Percentiles rank a stretch among this genome's conserved stretches.
Evolutionary conservation across 2,888 invertebrate genomes (phyloP).

Genomic region (Apotomis betuletana): DNA sequence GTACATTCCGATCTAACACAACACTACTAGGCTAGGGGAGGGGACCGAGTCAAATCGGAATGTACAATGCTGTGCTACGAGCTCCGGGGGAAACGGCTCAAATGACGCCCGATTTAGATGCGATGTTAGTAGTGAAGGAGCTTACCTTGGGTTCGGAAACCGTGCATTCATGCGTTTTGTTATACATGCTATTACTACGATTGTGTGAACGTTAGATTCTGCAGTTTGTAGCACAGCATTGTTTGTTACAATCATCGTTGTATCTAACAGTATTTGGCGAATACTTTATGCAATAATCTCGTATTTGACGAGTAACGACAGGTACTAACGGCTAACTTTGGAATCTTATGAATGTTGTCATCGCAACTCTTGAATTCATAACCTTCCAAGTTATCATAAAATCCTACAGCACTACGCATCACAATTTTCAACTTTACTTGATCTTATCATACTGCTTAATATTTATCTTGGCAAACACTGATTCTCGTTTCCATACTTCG

Average conservation of each 20-base stretch:
- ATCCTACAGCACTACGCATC: too few species aligned
- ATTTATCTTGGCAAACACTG: too few species aligned
- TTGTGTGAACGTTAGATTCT: constrained; percentile 40
- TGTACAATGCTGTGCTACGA: constrained; percentile 81
- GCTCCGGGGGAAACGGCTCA: constrained; percentile 68
- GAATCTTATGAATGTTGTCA: not conserved
- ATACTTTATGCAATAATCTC: constrained; percentile 5
- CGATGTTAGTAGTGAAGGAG: constrained; percentile 20
- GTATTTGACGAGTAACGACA: not conserved
- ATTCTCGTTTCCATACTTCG: too few species aligned
- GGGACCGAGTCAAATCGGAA: constrained; percentile 70
- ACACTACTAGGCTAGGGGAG: constrained; percentile 37
- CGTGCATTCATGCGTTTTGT: constrained; percentile 56
- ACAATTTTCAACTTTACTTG: too few species aligned
- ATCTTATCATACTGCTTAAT: too few species aligned
- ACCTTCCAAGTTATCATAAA: not conserved
- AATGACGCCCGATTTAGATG: constrained; percentile 58
- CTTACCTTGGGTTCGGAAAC: constrained; percentile 47
- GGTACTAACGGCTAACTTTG: not conserved
- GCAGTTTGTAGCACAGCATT: constrained; percentile 76
- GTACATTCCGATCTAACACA: constrained; percentile 75
- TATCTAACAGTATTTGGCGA: not conserved
- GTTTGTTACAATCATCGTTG: constrained; percentile 49
- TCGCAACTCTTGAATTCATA: not conserved
- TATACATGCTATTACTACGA: constrained; percentile 56